These are phyloP conservation scores for Merodon equestris DNA, from an alignment of 2,888 invertebrate species.

Conservation along the genomic window DNA sequence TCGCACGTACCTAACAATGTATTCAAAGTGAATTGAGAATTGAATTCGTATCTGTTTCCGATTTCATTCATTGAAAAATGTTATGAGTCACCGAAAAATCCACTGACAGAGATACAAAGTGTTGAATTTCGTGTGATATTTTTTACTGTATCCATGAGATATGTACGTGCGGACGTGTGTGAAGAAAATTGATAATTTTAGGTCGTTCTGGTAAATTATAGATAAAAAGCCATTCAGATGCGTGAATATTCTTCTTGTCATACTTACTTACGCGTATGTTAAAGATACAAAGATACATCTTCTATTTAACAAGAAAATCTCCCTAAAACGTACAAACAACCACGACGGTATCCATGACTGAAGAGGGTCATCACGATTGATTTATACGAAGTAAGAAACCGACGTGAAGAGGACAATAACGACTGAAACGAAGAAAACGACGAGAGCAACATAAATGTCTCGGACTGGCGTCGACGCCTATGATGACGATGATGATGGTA, in stretches of 20 bases:
- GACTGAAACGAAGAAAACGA: background rate
- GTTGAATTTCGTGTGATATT: conserved; percentile 32
- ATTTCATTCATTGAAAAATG: background rate
- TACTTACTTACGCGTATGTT: conserved; percentile 31
- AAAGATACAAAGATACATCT: conserved; percentile 45
- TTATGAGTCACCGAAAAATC: conserved; percentile 10
- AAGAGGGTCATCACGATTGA: conserved; percentile 65
- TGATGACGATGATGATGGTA: conserved; percentile 6
- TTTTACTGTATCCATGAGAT: conserved; percentile 29
- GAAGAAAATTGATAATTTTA: conserved; percentile 12
- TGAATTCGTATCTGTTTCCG: conserved; percentile 2
- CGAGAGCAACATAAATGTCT: background rate
- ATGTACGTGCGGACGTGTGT: conserved; percentile 24
- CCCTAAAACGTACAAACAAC: conserved; percentile 24
- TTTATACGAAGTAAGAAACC: conserved; percentile 60
- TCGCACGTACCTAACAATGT: background rate
- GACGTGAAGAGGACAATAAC: conserved; percentile 17
- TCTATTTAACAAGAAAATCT: conserved; percentile 41
- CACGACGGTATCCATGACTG: conserved; percentile 48
- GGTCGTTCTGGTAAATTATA: conserved; percentile 39
- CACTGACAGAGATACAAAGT: background rate
- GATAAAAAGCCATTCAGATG: conserved; percentile 11
- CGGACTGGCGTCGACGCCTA: no score
- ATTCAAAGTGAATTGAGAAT: conserved; percentile 2
- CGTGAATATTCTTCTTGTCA: conserved; percentile 9